Conservation (phyloP, 2,888 invertebrate species). For the Aquatica leii region DNA sequence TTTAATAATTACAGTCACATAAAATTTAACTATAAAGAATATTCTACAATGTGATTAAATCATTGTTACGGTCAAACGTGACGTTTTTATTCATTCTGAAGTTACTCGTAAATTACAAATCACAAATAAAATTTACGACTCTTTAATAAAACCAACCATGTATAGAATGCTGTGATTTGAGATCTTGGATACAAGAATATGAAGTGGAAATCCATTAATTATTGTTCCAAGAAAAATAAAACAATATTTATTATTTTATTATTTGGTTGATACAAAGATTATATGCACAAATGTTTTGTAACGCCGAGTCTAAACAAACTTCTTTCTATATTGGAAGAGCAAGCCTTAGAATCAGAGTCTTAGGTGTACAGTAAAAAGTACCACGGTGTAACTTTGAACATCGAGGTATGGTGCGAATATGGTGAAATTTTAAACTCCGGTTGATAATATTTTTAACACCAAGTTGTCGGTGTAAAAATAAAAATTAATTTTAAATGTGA, state of each 20-base stretch:
- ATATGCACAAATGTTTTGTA: too few relatives aligned
- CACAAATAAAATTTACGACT: constrained; percentile 40
- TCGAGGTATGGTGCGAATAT: too few relatives aligned
- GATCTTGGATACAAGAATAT: neutral
- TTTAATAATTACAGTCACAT: constrained; percentile 2
- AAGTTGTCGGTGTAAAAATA: too few relatives aligned
- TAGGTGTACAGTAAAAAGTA: too few relatives aligned
- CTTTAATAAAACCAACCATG: constrained; percentile 39
- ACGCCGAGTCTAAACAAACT: too few relatives aligned
- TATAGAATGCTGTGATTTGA: constrained; percentile 10
- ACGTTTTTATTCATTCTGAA: constrained; percentile 36
- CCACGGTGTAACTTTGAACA: too few relatives aligned
- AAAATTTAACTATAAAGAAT: constrained; percentile 25
- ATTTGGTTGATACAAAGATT: too few relatives aligned
- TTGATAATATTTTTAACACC: too few relatives aligned
- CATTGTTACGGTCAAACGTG: constrained; percentile 32
- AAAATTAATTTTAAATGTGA: too few relatives aligned
- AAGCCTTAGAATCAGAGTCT: too few relatives aligned
- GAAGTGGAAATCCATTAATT: neutral
- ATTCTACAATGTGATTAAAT: constrained; percentile 33
- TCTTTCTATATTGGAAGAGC: too few relatives aligned
- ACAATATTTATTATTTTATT: neutral
- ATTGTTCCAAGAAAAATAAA: neutral
- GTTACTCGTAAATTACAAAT: constrained; percentile 32
- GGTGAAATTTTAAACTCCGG: too few relatives aligned